phyloP scores from a whole-genome alignment of 1,140 invertebrate genomes.

The Dinothrombium tinctorium region DNA sequence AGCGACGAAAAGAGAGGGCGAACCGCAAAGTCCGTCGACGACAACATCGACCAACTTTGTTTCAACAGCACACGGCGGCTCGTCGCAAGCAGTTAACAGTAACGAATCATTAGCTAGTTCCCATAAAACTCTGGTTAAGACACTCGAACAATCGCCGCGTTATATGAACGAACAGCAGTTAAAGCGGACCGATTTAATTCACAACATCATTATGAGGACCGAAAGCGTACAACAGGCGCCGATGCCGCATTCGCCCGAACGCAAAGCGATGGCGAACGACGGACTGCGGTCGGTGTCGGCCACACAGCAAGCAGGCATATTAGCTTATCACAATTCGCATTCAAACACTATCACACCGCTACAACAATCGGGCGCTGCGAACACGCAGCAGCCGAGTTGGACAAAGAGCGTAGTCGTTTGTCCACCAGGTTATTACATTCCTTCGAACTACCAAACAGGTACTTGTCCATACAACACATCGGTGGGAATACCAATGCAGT shows the following conservation, averaged over 20 bases:
- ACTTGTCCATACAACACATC: conserved; percentile 10
- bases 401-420: conserved; percentile 5
- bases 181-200: conserved; percentile 63
- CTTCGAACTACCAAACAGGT: conserved; percentile 20
- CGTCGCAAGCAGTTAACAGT: conserved; percentile 8
- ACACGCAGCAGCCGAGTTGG: no score
- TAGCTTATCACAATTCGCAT: neutral
- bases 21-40: conserved; percentile 9
- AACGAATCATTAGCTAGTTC: conserved; percentile 41
- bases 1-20: conserved; percentile 23
- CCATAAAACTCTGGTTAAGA: conserved; percentile 60
- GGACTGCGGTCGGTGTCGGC: no score
- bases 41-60: conserved; percentile 5
- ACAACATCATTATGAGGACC: conserved; percentile 47
- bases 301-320: neutral
- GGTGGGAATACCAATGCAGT: neutral
- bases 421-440: conserved; percentile 10
- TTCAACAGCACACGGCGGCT: neutral
- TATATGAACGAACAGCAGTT: conserved; percentile 59
- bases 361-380: neutral
- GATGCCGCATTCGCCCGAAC: neutral
- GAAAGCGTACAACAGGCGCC: no score
- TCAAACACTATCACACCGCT: no score
- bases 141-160: conserved; percentile 58
- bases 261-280: neutral